A percentile compares a stretch with the other conserved stretches of the same genome.
phyloP scores from a whole-genome alignment of 2,797 vertebrate genomes.

The Neoniphon sammara region DNA sequence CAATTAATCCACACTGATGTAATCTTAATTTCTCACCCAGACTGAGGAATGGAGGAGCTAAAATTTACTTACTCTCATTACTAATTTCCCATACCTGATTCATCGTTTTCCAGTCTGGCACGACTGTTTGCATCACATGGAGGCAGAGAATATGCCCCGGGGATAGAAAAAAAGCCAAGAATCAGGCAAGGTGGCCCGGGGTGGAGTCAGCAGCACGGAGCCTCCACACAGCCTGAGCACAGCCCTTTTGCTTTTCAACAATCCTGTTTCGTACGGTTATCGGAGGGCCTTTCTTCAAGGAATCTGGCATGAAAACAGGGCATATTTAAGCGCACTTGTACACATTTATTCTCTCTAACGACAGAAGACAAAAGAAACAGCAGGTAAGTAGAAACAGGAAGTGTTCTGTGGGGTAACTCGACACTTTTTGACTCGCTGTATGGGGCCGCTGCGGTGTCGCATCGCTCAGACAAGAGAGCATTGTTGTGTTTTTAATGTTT shows the following conservation, averaged over 20 bases:
- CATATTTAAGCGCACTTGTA: not conserved
- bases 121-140: no score
- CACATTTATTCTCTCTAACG: not conserved
- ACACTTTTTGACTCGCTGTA: not conserved
- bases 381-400: slow-evolving; percentile 69
- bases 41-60: no score
- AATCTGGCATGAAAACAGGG: slow-evolving; percentile 30
- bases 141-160: slow-evolving; percentile 39
- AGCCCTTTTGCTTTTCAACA: slow-evolving; percentile 8
- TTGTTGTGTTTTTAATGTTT: not conserved
- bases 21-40: no score
- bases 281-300: not conserved
- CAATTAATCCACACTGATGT: no score
- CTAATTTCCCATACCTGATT: no score
- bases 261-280: not conserved
- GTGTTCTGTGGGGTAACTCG: slow-evolving; percentile 12
- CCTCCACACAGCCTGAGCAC: slow-evolving; percentile 13
- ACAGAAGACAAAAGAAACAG: not conserved
- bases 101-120: no score
- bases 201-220: slow-evolving; percentile 64
- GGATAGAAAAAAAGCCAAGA: slow-evolving; percentile 26
- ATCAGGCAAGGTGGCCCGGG: slow-evolving; percentile 45
- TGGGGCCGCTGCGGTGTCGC: slow-evolving; percentile 29
- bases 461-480: not conserved
- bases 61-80: no score